Evolutionary conservation across 2,888 invertebrate genomes (phyloP).

Genomic region (Physocephala rufipes): DNA sequence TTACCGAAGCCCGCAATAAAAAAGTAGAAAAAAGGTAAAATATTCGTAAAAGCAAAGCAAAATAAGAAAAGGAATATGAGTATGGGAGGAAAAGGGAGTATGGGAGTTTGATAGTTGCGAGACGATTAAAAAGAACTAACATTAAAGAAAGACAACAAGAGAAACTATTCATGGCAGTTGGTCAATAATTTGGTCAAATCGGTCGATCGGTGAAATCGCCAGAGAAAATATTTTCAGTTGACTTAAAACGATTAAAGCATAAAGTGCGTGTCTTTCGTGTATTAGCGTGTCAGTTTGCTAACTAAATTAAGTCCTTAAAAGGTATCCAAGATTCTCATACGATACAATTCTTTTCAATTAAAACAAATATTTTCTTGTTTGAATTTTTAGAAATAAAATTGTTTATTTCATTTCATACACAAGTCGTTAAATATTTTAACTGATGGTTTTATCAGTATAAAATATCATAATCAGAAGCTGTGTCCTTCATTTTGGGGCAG

Average conservation of each 20-base stretch:
- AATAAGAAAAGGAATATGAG: slow-evolving; percentile 6
- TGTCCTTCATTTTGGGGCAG: too few relatives aligned
- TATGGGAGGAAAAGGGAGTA: too few relatives aligned
- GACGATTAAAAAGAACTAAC: background rate
- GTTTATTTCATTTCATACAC: background rate
- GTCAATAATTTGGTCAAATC: background rate
- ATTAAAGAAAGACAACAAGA: background rate
- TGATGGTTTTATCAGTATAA: background rate
- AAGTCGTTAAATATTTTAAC: background rate
- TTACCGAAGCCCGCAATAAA: background rate
- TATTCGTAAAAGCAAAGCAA: background rate
- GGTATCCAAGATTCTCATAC: background rate
- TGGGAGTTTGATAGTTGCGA: background rate
- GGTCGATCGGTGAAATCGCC: slow-evolving; percentile 53
- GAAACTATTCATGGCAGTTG: background rate
- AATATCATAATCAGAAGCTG: too few relatives aligned
- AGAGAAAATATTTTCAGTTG: slow-evolving; percentile 61
- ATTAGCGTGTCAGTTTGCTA: slow-evolving; percentile 32
- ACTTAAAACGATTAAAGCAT: slow-evolving; percentile 45
- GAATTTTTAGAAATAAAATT: background rate
- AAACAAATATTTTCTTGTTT: background rate
- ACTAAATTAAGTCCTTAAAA: background rate
- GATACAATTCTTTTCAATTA: background rate
- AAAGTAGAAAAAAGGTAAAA: background rate
- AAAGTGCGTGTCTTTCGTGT: too few relatives aligned